Base-by-base conservation (phyloP, 2,113 vertebrate genomes). In the Lethenteron camtschaticum region DNA sequence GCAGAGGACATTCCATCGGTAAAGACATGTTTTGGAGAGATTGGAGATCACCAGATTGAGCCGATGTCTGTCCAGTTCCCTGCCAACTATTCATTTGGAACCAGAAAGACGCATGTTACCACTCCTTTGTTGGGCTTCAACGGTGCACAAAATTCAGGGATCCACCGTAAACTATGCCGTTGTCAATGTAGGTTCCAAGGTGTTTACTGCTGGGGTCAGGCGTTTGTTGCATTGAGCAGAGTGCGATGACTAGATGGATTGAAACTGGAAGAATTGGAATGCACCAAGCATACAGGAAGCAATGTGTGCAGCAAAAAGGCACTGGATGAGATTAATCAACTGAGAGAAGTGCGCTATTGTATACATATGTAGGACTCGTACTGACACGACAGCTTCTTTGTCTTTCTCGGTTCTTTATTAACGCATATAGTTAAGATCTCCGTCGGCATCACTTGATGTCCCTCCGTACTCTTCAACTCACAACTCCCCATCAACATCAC, bases 1-100 rank as follows among this genome's bases (percentile, higher is more conserved):
- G 63, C 63, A 9, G 63, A 66, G 24, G 63, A 66, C 10, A 66
- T 66, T 24, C 63, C 63, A 66, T n/a, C 24, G 63, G 63, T 66
- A 24, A 66, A 16, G 59, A 8, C 8, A 16, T n/a, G 2, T 24
- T 66, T 66, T 66, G 63, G 63, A 16, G 63, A 66, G n/a, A 66
- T 66, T 66, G 8, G 8, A n/a, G 24, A 9, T 24, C 63, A 66
- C 24, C 63, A 10, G 24, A 66, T 66, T 11, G 63, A 66, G 24
- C 63, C 63, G 24, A 66, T 66, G 8, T 66, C 63, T n/a, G n/a
- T 24, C n/a, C 63, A 66, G 24, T 66, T 66, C 24, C 63, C 63
- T 66, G 63, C 63, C n/a, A 66, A 66, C 10, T 66, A 66, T 66
- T 66, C 63, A n/a, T 66, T 66, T 66, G 63, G 8, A 16, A 66